Percentiles rank a stretch among this genome's conserved stretches.
phyloP scores from a whole-genome alignment of 2,797 vertebrate species.

The Euthynnus affinis region DNA sequence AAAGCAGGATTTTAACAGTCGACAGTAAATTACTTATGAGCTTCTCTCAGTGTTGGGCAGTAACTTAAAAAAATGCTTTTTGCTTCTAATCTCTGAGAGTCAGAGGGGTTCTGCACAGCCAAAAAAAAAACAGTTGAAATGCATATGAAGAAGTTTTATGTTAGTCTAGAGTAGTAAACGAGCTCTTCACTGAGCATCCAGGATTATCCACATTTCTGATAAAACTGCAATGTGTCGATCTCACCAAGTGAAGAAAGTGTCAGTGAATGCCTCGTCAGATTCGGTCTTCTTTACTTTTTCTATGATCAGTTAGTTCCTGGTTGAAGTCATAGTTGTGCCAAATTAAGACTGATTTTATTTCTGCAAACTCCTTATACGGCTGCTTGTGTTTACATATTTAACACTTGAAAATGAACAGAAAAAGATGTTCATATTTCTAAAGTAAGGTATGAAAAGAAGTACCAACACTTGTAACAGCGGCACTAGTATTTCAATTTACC shows the following conservation, averaged over 20 bases:
- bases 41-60: background rate
- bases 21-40: background rate
- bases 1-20: background rate
- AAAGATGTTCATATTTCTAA: background rate
- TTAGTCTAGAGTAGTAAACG: background rate
- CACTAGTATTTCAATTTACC: background rate
- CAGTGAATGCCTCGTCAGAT: background rate
- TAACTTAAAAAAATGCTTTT: background rate
- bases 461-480: background rate
- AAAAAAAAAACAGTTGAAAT: no score
- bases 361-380: no score
- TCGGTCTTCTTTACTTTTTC: background rate
- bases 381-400: no score
- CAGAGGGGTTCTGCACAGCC: background rate
- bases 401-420: no score
- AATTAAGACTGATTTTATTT: no score
- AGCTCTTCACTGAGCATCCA: background rate
- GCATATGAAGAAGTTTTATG: background rate
- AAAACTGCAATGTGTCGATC: background rate
- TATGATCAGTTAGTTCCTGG: constrained; percentile 1
- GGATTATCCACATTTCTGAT: background rate
- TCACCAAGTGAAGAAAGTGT: background rate
- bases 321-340: background rate
- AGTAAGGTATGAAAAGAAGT: background rate
- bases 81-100: background rate